phyloP scores from a whole-genome alignment of 2,113 vertebrate genomes.

The Microtus montanus region DNA sequence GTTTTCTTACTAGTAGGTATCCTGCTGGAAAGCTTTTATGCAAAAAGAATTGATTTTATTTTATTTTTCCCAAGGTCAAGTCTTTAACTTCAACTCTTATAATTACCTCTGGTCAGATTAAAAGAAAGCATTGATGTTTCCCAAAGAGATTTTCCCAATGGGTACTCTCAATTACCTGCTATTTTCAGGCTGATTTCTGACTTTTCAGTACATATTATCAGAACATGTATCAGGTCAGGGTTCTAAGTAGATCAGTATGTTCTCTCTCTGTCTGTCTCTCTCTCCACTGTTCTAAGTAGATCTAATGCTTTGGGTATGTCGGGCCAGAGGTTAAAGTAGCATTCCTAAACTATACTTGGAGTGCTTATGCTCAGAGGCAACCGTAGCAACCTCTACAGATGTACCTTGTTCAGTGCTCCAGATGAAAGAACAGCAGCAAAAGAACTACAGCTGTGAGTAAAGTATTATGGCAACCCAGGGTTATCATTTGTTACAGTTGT shows the following conservation, averaged over 20 bases:
- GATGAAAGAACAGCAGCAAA: not conserved
- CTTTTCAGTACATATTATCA: not conserved
- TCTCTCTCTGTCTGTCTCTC: not conserved
- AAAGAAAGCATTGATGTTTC: conserved; percentile 14
- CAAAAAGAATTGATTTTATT: conserved; percentile 11
- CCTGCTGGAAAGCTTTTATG: not conserved
- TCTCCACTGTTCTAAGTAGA: not conserved
- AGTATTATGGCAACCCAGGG: not conserved
- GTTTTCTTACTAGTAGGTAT: conserved; percentile 13
- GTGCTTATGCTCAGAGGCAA: conserved; percentile 3
- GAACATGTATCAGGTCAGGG: not conserved
- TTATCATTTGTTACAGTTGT: not conserved
- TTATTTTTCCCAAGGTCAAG: not conserved
- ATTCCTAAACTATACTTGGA: conserved; percentile 15
- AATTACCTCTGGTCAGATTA: conserved; percentile 33
- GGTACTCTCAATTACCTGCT: conserved; percentile 2
- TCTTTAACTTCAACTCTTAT: conserved; percentile 39
- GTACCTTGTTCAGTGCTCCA: not conserved
- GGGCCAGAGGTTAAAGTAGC: not conserved
- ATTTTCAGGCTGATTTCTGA: conserved; percentile 40
- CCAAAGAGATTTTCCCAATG: not conserved
- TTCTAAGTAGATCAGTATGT: not conserved
- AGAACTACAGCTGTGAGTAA: not conserved
- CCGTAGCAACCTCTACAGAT: not conserved
- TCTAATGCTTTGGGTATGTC: not conserved